A percentile compares a stretch with the other conserved stretches of the same genome.
These are phyloP conservation scores for Boloria euphrosyne DNA, from an alignment of 2,888 invertebrate species.

Conservation along the genomic window DNA sequence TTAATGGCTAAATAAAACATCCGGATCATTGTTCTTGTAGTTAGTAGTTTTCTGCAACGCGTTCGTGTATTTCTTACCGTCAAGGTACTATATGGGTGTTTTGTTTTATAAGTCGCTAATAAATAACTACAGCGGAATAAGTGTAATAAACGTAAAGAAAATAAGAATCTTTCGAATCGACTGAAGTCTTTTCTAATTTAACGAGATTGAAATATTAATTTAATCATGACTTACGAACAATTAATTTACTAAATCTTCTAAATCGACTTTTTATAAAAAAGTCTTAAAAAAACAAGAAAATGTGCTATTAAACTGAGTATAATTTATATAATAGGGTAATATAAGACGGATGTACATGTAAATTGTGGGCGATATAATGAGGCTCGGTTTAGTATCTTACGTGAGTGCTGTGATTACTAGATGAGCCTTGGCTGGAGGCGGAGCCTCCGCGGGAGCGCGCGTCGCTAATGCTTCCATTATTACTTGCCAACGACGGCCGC, in stretches of 20 bases:
- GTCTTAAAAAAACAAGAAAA: too few relatives aligned
- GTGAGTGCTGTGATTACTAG: conserved; percentile 89
- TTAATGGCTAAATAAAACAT: conserved; percentile 31
- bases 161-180: too few relatives aligned
- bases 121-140: too few relatives aligned
- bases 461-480: conserved; percentile 65
- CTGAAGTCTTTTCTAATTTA: too few relatives aligned
- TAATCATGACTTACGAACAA: too few relatives aligned
- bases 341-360: conserved; percentile 17
- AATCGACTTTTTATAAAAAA: too few relatives aligned
- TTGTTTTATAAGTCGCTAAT: neutral
- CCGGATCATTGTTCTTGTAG: conserved; percentile 37
- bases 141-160: too few relatives aligned
- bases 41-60: conserved; percentile 28
- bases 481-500: conserved; percentile 87
- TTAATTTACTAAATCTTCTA: too few relatives aligned
- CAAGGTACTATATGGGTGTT: conserved; percentile 19
- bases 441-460: conserved; percentile 82
- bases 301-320: too few relatives aligned
- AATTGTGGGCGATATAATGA: conserved; percentile 23
- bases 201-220: too few relatives aligned
- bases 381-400: conserved; percentile 72
- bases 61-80: conserved; percentile 19
- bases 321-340: too few relatives aligned
- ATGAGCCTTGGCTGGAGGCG: conserved; percentile 83